Conservation (phyloP, 2,888 invertebrate species). For the Protophormia terraenovae region DNA sequence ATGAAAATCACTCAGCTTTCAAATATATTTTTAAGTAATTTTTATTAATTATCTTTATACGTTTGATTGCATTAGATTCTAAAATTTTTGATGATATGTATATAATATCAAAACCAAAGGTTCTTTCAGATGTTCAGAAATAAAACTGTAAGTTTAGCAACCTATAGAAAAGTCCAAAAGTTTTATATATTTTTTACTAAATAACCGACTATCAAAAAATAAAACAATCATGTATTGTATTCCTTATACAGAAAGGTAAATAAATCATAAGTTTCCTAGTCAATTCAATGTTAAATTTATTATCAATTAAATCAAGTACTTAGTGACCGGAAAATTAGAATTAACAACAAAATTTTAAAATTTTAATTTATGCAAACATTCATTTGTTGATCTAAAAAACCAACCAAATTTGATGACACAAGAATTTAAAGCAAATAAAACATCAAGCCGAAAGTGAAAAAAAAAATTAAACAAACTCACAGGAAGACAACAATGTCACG, state of each 20-base stretch:
- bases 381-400: neutral
- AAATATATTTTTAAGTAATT: too few species aligned
- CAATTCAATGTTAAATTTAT: neutral
- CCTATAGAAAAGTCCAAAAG: too few species aligned
- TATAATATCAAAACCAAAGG: too few species aligned
- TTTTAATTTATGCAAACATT: conserved; percentile 1
- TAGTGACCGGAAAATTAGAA: neutral
- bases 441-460: neutral
- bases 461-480: neutral
- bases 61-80: too few species aligned
- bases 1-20: too few species aligned
- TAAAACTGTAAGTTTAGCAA: too few species aligned
- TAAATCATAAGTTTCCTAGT: neutral
- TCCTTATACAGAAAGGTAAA: neutral
- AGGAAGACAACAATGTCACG: conserved; percentile 42
- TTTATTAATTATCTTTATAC: too few species aligned
- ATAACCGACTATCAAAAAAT: too few species aligned
- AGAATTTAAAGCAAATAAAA: neutral
- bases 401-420: neutral
- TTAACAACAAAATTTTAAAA: neutral
- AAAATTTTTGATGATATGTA: too few species aligned
- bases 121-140: too few species aligned
- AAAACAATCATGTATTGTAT: neutral
- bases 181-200: neutral
- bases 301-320: neutral